Evolutionary conservation across 2,113 vertebrate genomes (phyloP).

Genomic region (Egretta garzetta): DNA sequence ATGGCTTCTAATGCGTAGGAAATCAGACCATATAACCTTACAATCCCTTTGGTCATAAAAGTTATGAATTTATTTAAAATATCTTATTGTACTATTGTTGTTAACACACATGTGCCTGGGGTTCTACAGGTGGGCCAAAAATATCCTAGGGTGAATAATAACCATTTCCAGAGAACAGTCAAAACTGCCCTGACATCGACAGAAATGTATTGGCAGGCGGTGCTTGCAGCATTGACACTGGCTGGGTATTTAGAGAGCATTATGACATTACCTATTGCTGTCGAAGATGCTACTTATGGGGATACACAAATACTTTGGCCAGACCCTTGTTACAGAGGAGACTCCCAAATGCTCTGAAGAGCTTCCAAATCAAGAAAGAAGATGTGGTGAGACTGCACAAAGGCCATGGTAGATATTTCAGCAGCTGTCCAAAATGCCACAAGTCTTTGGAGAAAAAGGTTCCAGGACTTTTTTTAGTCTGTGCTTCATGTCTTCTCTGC

Average conservation of each 20-base stretch:
- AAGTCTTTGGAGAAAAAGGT: neutral
- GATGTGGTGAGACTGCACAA: neutral
- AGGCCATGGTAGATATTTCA: neutral
- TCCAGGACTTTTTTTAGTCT: neutral
- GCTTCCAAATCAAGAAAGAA: neutral
- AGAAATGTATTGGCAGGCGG: neutral
- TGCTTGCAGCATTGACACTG: neutral
- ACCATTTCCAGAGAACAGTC: neutral
- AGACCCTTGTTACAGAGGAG: neutral
- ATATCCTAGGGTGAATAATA: neutral
- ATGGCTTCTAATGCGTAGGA: neutral
- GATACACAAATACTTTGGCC: neutral
- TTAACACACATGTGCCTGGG: neutral
- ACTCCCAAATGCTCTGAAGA: neutral
- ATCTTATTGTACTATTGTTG: neutral
- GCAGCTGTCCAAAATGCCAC: neutral
- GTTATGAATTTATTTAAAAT: neutral
- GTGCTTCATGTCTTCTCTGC: neutral
- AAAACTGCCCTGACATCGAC: neutral
- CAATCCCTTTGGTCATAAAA: neutral
- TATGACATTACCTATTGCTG: neutral
- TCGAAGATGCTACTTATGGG: fast-evolving
- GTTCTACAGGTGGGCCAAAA: neutral
- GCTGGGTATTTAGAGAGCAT: neutral
- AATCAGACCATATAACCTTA: neutral